These are phyloP conservation scores for Torymus tubicola DNA, from an alignment of 2,888 invertebrate species.

Conservation along the genomic window DNA sequence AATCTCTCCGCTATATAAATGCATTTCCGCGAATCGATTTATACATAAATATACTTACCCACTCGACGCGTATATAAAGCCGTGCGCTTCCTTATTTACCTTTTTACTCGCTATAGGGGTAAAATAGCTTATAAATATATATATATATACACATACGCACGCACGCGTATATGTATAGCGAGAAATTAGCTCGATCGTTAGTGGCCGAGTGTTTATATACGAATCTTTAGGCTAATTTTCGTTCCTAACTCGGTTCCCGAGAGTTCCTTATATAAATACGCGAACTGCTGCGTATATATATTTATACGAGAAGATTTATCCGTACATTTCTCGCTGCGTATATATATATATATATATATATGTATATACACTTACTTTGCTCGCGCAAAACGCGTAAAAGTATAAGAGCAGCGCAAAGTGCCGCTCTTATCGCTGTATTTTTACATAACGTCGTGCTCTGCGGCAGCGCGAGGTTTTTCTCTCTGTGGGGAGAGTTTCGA, in stretches of 20 bases:
- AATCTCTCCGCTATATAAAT: too few relatives aligned
- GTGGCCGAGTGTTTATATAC: neutral
- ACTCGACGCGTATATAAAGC: too few relatives aligned
- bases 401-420: neutral
- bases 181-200: slow-evolving; percentile 12
- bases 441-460: slow-evolving; percentile 6
- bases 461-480: neutral
- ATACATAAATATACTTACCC: neutral
- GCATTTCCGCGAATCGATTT: slow-evolving; percentile 7
- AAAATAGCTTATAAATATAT: too few relatives aligned
- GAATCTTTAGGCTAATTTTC: slow-evolving; percentile 7
- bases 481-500: too few relatives aligned
- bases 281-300: neutral
- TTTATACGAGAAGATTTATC: too few relatives aligned
- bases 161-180: neutral
- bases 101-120: too few relatives aligned
- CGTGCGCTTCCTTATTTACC: too few relatives aligned
- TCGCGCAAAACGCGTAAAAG: slow-evolving; percentile 6
- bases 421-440: slow-evolving; percentile 2
- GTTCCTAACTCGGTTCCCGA: neutral
- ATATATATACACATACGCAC: too few relatives aligned
- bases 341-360: too few relatives aligned
- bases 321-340: too few relatives aligned
- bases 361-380: neutral
- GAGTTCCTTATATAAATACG: slow-evolving; percentile 23